These are phyloP conservation scores for Lithophane ornitopus DNA, from an alignment of 2,888 invertebrate species.

Conservation along the genomic window DNA sequence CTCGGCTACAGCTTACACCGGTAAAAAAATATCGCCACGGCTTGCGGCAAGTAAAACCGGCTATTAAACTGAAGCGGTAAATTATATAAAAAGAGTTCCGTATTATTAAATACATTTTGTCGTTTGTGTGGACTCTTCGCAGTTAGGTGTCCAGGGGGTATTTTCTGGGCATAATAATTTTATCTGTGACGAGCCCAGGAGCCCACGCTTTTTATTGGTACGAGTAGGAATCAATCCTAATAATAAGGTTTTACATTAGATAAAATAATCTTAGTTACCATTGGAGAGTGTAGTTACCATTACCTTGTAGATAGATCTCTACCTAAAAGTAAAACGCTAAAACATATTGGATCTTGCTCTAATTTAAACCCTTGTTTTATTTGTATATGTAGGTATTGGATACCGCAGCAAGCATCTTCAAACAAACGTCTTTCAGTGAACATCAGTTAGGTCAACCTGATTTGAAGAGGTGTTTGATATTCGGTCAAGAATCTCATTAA, in stretches of 20 bases:
- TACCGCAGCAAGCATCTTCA: not conserved
- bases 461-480: slow-evolving; percentile 26
- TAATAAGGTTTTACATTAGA: not conserved
- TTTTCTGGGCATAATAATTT: not conserved
- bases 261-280: not conserved
- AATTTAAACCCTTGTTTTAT: not conserved
- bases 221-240: not conserved
- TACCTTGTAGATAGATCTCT: not conserved
- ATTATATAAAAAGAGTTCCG: slow-evolving; percentile 43
- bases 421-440: not conserved
- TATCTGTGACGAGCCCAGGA: too few species aligned
- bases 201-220: not conserved
- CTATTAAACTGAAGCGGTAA: slow-evolving; percentile 40
- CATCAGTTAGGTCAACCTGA: slow-evolving; percentile 8
- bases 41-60: slow-evolving; percentile 42
- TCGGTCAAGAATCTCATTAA: slow-evolving; percentile 50
- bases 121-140: not conserved
- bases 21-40: slow-evolving; percentile 40
- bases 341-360: not conserved
- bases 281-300: not conserved
- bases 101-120: slow-evolving; percentile 10
- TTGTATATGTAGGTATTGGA: too few species aligned
- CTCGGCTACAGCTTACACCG: slow-evolving; percentile 30
- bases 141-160: slow-evolving; percentile 2
- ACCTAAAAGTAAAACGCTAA: not conserved